Percentiles rank a stretch among this genome's conserved stretches.
Evolutionary conservation across 2,888 invertebrate genomes (phyloP).

Genomic region (Hemaris fuciformis): DNA sequence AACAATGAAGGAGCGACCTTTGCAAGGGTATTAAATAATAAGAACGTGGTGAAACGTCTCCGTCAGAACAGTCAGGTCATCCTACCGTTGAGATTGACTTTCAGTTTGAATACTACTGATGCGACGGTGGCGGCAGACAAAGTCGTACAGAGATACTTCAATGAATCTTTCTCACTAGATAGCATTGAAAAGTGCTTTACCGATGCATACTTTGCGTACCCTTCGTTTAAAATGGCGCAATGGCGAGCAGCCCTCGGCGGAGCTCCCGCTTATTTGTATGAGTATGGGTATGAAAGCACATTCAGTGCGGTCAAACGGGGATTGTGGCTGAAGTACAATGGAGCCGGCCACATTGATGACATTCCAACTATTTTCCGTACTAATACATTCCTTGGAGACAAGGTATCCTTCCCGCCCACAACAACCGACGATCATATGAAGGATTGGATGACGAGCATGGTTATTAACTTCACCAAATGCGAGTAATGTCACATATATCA

Average conservation of each 20-base stretch:
- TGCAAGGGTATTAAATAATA: slow-evolving; percentile 14
- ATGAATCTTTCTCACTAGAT: slow-evolving; percentile 20
- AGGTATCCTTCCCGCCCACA: slow-evolving; percentile 12
- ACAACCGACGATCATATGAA: slow-evolving; percentile 25
- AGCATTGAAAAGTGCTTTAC: slow-evolving; percentile 18
- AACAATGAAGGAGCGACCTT: slow-evolving; percentile 27
- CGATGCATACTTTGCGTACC: slow-evolving; percentile 28
- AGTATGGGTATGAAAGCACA: slow-evolving; percentile 64
- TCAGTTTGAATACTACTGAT: slow-evolving; percentile 11
- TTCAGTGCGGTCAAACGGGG: slow-evolving; percentile 54
- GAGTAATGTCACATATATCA: slow-evolving; percentile 21
- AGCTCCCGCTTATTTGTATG: slow-evolving; percentile 62
- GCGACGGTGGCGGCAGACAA: slow-evolving; percentile 17
- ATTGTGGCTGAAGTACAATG: slow-evolving; percentile 37
- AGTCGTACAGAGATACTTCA: slow-evolving; percentile 21
- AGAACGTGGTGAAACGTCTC: slow-evolving; percentile 18
- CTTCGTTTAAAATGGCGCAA: slow-evolving; percentile 26
- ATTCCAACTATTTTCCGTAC: slow-evolving; percentile 58
- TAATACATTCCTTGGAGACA: slow-evolving; percentile 20
- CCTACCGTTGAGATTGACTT: slow-evolving; percentile 18
- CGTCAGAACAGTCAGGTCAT: slow-evolving; percentile 19
- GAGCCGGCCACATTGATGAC: slow-evolving; percentile 64
- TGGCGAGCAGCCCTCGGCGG: slow-evolving; percentile 18
- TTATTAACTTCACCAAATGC: slow-evolving; percentile 29
- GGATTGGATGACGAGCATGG: slow-evolving; percentile 26